These are phyloP conservation scores for Synanthedon tipuliformis DNA, from an alignment of 2,888 invertebrate species.

Conservation along the genomic window DNA sequence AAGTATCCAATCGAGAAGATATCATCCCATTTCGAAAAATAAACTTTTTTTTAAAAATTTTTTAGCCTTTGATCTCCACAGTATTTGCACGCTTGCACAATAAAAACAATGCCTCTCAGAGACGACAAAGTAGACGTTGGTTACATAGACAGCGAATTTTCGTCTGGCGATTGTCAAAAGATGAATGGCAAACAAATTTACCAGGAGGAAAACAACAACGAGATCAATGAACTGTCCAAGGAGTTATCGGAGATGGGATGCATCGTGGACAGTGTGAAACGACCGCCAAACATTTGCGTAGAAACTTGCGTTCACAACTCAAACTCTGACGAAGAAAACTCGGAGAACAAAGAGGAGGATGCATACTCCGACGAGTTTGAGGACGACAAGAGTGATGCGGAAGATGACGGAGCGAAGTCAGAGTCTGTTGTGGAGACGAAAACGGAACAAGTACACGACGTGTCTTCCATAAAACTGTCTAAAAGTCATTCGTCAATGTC, in stretches of 20 bases:
- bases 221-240: constrained; percentile 53
- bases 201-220: constrained; percentile 63
- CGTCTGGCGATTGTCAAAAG: constrained; percentile 52
- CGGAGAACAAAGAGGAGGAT: constrained; percentile 29
- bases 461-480: constrained; percentile 30
- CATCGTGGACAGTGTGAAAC: constrained; percentile 50
- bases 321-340: constrained; percentile 26
- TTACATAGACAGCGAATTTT: constrained; percentile 39
- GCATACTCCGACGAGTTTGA: constrained; percentile 63
- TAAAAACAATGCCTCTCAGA: constrained; percentile 36
- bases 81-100: constrained; percentile 43
- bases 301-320: constrained; percentile 51
- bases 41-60: constrained; percentile 6
- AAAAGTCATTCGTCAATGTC: constrained; percentile 47
- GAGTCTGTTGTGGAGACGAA: constrained; percentile 14
- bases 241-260: constrained; percentile 62
- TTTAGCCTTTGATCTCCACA: constrained; percentile 22
- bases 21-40: too few species aligned
- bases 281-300: constrained; percentile 54
- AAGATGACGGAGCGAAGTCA: constrained; percentile 12
- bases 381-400: constrained; percentile 47
- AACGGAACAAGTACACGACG: constrained; percentile 12
- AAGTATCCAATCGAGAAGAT: not conserved
- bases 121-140: constrained; percentile 32
- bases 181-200: constrained; percentile 40